These are phyloP conservation scores for Papilio helenus DNA, from an alignment of 1,140 invertebrate species.

Conservation along the genomic window DNA sequence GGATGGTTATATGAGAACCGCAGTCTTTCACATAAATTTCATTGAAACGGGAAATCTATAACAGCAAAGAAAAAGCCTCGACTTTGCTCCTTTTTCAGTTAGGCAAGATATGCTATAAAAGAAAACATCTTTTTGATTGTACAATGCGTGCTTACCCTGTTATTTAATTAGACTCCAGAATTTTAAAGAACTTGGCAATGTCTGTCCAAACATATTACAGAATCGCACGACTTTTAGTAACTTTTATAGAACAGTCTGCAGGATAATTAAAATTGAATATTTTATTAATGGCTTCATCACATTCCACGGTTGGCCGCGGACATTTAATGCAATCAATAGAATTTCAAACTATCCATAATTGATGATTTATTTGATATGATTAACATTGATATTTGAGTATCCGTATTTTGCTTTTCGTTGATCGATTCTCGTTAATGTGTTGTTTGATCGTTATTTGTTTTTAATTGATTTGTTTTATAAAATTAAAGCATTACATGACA, in stretches of 20 bases:
- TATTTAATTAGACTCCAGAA: neutral
- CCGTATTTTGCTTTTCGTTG: neutral
- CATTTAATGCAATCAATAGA: neutral
- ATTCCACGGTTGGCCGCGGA: neutral
- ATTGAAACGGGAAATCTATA: too few species aligned
- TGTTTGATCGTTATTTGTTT: neutral
- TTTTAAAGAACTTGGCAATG: neutral
- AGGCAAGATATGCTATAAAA: too few species aligned
- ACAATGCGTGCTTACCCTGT: too few species aligned
- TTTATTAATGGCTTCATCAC: neutral
- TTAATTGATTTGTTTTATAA: neutral
- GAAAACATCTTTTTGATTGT: too few species aligned
- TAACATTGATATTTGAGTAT: neutral
- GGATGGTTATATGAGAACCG: too few species aligned
- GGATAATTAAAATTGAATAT: slow-evolving; percentile 13
- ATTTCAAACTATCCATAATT: slow-evolving; percentile 7
- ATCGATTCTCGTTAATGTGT: neutral
- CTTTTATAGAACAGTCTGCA: neutral
- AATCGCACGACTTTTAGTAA: neutral
- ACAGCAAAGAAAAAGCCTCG: too few species aligned
- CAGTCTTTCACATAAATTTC: too few species aligned
- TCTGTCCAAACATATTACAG: neutral
- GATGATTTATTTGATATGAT: neutral
- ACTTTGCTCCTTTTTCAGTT: too few species aligned
- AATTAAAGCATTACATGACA: too few species aligned